phyloP scores from a whole-genome alignment of 1,140 invertebrate genomes.

The Ceratina calcarata region DNA sequence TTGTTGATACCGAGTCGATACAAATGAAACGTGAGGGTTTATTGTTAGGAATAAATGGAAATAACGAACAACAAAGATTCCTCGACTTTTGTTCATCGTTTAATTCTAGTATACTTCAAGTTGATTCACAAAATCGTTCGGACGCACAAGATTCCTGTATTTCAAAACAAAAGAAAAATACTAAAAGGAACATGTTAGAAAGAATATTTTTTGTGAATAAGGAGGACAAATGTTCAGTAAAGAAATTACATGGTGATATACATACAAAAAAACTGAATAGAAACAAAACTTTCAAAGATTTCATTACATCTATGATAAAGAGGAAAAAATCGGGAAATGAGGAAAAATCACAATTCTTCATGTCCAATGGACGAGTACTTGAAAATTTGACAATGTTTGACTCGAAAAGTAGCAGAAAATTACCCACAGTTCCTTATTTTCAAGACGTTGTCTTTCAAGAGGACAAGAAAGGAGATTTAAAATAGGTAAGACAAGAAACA shows the following conservation, averaged over 20 bases:
- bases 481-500: neutral
- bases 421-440: neutral
- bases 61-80: neutral
- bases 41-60: neutral
- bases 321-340: slow-evolving; percentile 22
- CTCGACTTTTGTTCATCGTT: neutral
- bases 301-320: slow-evolving; percentile 40
- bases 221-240: neutral
- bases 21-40: no score
- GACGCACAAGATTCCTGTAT: neutral
- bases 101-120: neutral
- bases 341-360: neutral
- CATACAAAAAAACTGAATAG: neutral
- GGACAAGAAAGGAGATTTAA: neutral
- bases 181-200: neutral
- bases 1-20: neutral
- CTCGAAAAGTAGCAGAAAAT: neutral
- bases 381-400: neutral
- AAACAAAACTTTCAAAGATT: slow-evolving; percentile 39
- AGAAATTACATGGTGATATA: no score
- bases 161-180: neutral
- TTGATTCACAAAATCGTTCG: neutral
- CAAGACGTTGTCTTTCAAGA: neutral
- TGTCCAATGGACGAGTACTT: neutral
- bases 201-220: neutral